Percentiles rank a stretch among this genome's conserved stretches.
phyloP scores from a whole-genome alignment of 2,888 invertebrate genomes.

The Melikaiella ostensackeni region DNA sequence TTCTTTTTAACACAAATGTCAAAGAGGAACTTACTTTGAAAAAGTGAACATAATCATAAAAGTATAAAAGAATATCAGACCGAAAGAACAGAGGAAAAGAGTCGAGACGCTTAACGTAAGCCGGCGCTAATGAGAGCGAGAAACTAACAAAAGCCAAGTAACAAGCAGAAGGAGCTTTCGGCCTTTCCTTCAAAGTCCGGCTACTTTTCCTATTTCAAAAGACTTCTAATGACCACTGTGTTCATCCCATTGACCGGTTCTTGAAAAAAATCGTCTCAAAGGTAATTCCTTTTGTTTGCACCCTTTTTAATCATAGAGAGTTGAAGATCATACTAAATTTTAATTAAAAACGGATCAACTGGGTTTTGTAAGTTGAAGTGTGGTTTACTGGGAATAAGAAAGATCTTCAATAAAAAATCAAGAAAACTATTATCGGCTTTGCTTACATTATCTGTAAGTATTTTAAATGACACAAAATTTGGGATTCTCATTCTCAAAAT shows the following conservation, averaged over 20 bases:
- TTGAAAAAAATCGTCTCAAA: neutral
- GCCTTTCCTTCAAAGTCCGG: constrained; percentile 68
- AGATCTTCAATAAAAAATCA: too few relatives aligned
- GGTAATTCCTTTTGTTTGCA: neutral
- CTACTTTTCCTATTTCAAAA: constrained; percentile 52
- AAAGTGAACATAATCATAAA: constrained; percentile 25
- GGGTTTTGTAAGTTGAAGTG: too few relatives aligned
- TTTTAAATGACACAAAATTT: too few relatives aligned
- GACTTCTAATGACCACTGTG: constrained; percentile 43
- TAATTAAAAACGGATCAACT: too few relatives aligned
- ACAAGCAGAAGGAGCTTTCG: constrained; percentile 71
- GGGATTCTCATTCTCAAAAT: too few relatives aligned
- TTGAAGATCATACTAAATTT: neutral
- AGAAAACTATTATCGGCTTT: too few relatives aligned
- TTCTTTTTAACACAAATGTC: neutral
- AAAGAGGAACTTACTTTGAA: neutral
- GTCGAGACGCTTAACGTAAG: constrained; percentile 70
- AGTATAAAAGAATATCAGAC: constrained; percentile 55
- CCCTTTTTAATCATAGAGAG: neutral
- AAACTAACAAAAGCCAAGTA: constrained; percentile 58
- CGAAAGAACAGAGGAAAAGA: constrained; percentile 54
- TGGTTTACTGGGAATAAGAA: too few relatives aligned
- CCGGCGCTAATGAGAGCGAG: constrained; percentile 69
- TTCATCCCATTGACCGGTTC: constrained; percentile 7
- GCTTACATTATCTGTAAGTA: too few relatives aligned